A percentile compares a stretch with the other conserved stretches of the same genome.
Conservation (phyloP, 2,113 vertebrate genomes). For the Rhinoptilus africanus region DNA sequence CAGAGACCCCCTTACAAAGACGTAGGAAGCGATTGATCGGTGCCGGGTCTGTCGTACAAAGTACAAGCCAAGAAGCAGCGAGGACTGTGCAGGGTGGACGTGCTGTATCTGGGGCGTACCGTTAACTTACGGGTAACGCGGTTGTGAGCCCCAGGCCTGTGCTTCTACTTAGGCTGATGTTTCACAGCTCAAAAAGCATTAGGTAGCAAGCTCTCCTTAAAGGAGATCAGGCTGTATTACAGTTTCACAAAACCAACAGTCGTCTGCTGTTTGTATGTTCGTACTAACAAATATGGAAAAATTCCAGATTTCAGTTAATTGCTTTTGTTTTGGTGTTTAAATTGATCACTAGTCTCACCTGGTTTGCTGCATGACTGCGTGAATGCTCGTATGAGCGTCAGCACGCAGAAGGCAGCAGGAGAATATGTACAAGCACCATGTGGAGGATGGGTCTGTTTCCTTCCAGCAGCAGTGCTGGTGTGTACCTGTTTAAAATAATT, state of each 20-base stretch:
- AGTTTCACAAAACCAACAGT: background rate
- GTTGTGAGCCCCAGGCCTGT: background rate
- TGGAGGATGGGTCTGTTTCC: too few species aligned
- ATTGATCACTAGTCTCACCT: background rate
- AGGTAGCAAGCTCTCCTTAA: background rate
- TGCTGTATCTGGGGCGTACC: background rate
- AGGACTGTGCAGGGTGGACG: fast-evolving
- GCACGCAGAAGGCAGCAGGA: background rate
- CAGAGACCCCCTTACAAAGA: background rate
- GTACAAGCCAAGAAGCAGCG: fast-evolving
- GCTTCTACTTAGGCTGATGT: fast-evolving
- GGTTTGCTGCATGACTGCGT: background rate
- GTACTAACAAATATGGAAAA: background rate
- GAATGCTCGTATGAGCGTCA: background rate
- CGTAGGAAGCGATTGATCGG: fast-evolving
- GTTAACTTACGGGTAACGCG: fast-evolving
- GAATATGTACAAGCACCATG: fast-evolving
- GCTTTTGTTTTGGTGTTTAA: background rate
- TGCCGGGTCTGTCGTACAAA: too few species aligned
- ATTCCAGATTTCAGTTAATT: background rate
- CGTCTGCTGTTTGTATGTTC: background rate
- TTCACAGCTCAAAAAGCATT: background rate
- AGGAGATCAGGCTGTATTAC: background rate
- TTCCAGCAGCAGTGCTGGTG: background rate
- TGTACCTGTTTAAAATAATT: background rate